phyloP scores from a whole-genome alignment of 1,140 invertebrate genomes.

The Drosophila kurseongensis region DNA sequence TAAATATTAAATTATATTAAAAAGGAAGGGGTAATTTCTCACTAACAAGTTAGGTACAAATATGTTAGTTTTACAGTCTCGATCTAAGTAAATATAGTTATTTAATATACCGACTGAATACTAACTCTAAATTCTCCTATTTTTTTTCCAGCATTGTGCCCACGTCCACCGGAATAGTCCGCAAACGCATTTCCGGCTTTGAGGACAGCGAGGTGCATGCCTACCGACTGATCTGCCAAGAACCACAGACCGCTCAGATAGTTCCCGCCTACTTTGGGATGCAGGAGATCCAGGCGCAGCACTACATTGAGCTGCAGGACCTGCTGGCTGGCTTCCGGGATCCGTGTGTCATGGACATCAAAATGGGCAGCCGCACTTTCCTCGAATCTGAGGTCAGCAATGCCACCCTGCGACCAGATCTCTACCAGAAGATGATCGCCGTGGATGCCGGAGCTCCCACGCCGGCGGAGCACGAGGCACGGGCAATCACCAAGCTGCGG shows the following conservation, averaged over 20 bases:
- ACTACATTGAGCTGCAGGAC: constrained; percentile 96
- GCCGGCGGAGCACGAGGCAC: constrained; percentile 89
- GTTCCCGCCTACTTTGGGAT: constrained; percentile 95
- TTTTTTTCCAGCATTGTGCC: constrained; percentile 91
- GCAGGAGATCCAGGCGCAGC: constrained; percentile 93
- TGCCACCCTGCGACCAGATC: constrained; percentile 89
- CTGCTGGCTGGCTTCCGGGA: constrained; percentile 93
- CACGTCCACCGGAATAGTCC: constrained; percentile 96
- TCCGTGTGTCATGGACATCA: constrained; percentile 96
- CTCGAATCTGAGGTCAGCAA: constrained; percentile 97
- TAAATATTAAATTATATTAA: too few species aligned
- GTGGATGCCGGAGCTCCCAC: constrained; percentile 95
- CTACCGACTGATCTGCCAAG: constrained; percentile 92
- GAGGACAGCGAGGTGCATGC: constrained; percentile 93
- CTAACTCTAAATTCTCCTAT: neutral
- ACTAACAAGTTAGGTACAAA: too few species aligned
- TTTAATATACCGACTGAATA: neutral
- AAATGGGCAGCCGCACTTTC: constrained; percentile 96
- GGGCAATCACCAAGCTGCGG: constrained; percentile 95
- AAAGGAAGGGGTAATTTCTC: too few species aligned
- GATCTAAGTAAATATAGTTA: too few species aligned
- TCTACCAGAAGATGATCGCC: constrained; percentile 97
- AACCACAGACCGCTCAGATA: constrained; percentile 90
- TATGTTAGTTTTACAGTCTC: too few species aligned
- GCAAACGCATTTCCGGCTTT: constrained; percentile 91